These are phyloP conservation scores for Pachydiplax longipennis DNA, from an alignment of 2,888 invertebrate species.

Conservation along the genomic window DNA sequence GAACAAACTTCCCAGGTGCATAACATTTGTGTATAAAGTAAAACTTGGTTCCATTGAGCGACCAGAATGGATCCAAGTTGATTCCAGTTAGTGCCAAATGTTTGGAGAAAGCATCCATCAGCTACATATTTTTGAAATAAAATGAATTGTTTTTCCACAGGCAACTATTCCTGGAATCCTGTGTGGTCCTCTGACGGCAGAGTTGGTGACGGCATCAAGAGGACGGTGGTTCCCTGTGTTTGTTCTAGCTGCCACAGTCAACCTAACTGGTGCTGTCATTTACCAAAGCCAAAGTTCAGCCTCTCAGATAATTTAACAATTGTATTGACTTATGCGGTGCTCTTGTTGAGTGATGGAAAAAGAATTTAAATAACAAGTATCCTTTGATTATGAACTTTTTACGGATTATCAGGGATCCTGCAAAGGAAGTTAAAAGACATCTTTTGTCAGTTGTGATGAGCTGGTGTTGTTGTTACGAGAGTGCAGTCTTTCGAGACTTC, in stretches of 20 bases:
- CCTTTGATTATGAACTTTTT: not conserved
- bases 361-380: not conserved
- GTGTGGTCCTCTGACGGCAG: conserved; percentile 79
- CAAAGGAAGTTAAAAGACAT: not conserved
- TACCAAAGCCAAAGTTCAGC: conserved; percentile 77
- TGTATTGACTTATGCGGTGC: not conserved
- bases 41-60: too few species aligned
- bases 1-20: too few species aligned
- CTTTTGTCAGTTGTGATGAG: not conserved
- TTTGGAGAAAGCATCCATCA: too few species aligned
- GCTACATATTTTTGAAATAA: too few species aligned
- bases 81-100: too few species aligned
- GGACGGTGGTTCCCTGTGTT: conserved; percentile 80
- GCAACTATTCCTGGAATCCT: conserved; percentile 78
- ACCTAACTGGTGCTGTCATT: conserved; percentile 75
- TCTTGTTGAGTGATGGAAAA: conserved; percentile 11
- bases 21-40: too few species aligned
- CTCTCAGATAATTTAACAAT: conserved; percentile 57
- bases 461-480: not conserved
- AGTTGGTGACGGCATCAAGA: conserved; percentile 72
- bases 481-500: too few species aligned
- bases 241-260: conserved; percentile 73
- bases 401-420: conserved; percentile 22
- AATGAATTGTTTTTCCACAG: conserved; percentile 60
- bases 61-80: too few species aligned